phyloP scores from a whole-genome alignment of 2,113 vertebrate species.

The Lepus americanus region DNA sequence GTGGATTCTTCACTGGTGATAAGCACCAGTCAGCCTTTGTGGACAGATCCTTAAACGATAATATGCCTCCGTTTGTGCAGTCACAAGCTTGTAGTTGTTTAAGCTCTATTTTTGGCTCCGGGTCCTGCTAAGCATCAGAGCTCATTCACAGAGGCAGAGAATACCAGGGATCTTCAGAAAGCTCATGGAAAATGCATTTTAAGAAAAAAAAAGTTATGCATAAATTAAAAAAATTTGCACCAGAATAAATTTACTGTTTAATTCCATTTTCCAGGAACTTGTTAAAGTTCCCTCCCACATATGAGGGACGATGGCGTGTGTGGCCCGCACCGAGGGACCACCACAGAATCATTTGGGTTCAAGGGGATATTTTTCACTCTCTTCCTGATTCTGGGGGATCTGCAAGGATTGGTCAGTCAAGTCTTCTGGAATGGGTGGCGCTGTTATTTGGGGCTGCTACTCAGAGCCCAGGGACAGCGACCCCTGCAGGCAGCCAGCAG shows the following conservation, averaged over 20 bases:
- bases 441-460: slow-evolving; percentile 40
- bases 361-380: slow-evolving; percentile 63
- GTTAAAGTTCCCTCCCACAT: neutral
- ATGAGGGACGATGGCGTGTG: slow-evolving; percentile 41
- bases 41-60: slow-evolving; percentile 51
- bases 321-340: neutral
- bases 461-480: slow-evolving; percentile 23
- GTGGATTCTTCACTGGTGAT: neutral
- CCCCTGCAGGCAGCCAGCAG: neutral
- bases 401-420: slow-evolving; percentile 12
- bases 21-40: neutral
- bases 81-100: slow-evolving; percentile 47
- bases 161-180: neutral
- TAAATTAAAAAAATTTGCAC: no score
- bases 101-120: slow-evolving; percentile 54
- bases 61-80: neutral
- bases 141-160: neutral
- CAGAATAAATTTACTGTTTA: no score
- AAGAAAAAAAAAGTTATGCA: no score
- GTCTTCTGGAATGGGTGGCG: neutral
- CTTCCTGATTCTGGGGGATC: slow-evolving; percentile 40
- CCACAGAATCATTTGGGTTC: slow-evolving; percentile 20
- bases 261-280: no score
- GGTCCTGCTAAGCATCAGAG: neutral
- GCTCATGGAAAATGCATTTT: no score